Conservation (phyloP, 2,888 invertebrate genomes). For the Iselma pallidipennis region DNA sequence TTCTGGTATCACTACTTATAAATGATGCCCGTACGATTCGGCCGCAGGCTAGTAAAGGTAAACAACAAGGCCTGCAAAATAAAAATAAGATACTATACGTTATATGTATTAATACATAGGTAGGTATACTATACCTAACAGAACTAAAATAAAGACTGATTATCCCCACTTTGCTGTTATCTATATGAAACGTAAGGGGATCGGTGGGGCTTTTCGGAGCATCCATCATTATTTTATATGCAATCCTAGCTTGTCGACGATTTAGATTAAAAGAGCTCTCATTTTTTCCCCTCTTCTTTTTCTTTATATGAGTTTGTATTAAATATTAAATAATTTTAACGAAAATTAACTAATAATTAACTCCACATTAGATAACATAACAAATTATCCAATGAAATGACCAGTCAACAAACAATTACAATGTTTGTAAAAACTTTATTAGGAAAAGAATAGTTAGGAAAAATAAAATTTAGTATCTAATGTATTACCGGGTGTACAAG, state of each 20-base stretch:
- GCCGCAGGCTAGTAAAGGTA: conserved; percentile 52
- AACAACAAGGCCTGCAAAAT: conserved; percentile 57
- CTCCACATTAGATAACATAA: neutral
- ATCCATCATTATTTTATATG: neutral
- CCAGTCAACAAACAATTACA: neutral
- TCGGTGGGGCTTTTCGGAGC: neutral
- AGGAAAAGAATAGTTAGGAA: no score
- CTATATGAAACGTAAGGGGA: neutral
- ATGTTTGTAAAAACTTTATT: no score
- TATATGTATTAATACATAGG: no score
- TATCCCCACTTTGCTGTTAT: conserved; percentile 47
- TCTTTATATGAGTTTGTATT: neutral
- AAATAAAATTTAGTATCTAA: neutral
- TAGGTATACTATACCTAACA: conserved; percentile 42
- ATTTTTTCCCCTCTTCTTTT: neutral
- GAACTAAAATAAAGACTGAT: conserved; percentile 55
- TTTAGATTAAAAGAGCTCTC: neutral
- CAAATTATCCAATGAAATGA: neutral
- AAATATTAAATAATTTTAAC: neutral
- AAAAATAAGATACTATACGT: conserved; percentile 54
- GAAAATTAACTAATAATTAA: neutral
- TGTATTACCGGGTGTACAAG: no score
- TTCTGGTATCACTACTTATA: conserved; percentile 56
- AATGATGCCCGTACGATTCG: conserved; percentile 53
- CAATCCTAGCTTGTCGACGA: neutral